Conservation (phyloP, 1,140 invertebrate genomes). For the Vanessa atalanta region DNA sequence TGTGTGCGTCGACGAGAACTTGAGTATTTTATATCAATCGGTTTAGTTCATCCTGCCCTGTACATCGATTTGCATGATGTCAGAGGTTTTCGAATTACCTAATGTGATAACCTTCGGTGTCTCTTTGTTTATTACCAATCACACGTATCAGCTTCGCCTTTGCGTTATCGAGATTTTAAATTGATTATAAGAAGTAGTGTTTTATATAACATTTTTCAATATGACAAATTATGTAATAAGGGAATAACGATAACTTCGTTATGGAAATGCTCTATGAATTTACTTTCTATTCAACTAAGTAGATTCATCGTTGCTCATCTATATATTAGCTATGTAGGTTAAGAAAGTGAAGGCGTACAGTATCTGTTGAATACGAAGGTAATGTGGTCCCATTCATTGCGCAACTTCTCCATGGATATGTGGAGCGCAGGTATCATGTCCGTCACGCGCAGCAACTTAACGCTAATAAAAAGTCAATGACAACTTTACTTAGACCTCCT, state of each 20-base stretch:
- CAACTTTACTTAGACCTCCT: constrained; percentile 45
- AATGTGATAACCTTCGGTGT: constrained; percentile 37
- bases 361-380: constrained; percentile 64
- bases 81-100: constrained; percentile 50
- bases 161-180: neutral
- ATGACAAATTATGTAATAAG: too few relatives aligned
- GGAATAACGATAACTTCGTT: too few relatives aligned
- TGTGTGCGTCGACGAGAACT: too few relatives aligned
- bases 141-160: neutral
- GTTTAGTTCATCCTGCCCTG: neutral
- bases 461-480: constrained; percentile 51
- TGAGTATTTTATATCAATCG: neutral
- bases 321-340: constrained; percentile 43
- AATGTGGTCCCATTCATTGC: constrained; percentile 59
- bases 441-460: constrained; percentile 56
- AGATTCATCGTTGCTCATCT: neutral
- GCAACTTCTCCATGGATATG: constrained; percentile 65
- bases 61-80: constrained; percentile 48
- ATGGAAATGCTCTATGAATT: too few relatives aligned
- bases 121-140: constrained; percentile 7
- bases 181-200: too few relatives aligned
- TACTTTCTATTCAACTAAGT: too few relatives aligned
- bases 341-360: constrained; percentile 71
- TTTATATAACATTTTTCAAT: too few relatives aligned
- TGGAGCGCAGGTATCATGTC: constrained; percentile 62